A percentile compares a stretch with the other conserved stretches of the same genome.
phyloP scores from a whole-genome alignment of 2,888 invertebrate genomes.

The Ennomos erosarius region DNA sequence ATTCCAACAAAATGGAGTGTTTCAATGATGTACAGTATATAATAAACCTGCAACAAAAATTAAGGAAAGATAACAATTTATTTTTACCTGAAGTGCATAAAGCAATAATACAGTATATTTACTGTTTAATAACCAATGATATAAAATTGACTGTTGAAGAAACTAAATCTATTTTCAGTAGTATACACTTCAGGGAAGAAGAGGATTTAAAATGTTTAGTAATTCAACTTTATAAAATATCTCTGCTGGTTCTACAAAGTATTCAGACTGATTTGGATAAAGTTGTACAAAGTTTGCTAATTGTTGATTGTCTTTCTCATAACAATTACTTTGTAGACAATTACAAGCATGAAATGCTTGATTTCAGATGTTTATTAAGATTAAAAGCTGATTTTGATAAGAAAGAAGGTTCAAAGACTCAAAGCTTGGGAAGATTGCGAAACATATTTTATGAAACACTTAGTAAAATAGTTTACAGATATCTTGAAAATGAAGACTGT shows the following conservation, averaged over 20 bases:
- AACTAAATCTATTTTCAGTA: conserved; percentile 49
- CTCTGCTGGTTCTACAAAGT: conserved; percentile 56
- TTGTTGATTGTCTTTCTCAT: conserved; percentile 52
- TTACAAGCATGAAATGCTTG: conserved; percentile 58
- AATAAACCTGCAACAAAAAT: conserved; percentile 52
- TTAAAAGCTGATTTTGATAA: conserved; percentile 42
- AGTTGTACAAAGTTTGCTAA: conserved; percentile 56
- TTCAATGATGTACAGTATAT: conserved; percentile 59
- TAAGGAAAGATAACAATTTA: conserved; percentile 36
- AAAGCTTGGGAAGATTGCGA: conserved; percentile 63
- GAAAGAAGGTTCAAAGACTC: conserved; percentile 47
- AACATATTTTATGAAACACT: conserved; percentile 69
- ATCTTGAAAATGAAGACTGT: conserved; percentile 30
- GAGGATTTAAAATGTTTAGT: conserved; percentile 46
- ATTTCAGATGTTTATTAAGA: conserved; percentile 49
- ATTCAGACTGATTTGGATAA: conserved; percentile 52
- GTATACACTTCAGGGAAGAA: conserved; percentile 40
- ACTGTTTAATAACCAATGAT: conserved; percentile 56
- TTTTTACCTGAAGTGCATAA: conserved; percentile 50
- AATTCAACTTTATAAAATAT: conserved; percentile 57
- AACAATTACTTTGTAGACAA: conserved; percentile 42
- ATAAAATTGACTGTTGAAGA: conserved; percentile 51
- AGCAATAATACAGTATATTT: conserved; percentile 56
- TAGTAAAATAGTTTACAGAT: conserved; percentile 60
- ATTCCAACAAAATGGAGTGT: conserved; percentile 62